Base-by-base conservation (phyloP, 2,113 vertebrate genomes). In the Meles meles region DNA sequence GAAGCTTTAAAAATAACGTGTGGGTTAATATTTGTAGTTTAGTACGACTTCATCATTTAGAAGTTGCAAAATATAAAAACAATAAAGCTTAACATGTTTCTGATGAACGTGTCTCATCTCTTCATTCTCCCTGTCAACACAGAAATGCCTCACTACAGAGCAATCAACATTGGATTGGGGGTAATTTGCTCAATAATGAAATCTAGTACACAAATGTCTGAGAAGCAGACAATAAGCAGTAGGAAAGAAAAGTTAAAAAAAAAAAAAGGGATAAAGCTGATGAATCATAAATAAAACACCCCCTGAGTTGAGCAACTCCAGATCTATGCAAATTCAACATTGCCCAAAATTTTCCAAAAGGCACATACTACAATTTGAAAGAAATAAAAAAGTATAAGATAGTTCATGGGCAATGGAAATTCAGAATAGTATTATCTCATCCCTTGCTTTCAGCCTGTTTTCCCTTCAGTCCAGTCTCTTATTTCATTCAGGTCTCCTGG, bases 281-380 rank as follows among this genome's bases (percentile, higher is more conserved):
- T 94, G 93, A 97, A 81, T 92, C 94, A 95, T 94, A 92, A 96
- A 72, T 91, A 88, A 95, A 95, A 95, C 42, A 87, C 31, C 63
- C 95, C 57, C 79, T 77, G 77, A 95, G 77, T 65, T 97, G 95
- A 96, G 96, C 90, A 97, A 97, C 44, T 96, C 31, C 72, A 82
- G 79, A 95, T 57, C 84, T 93, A 96, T 82, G 85, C 95, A 97
- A 93, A 97, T 61, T 79, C 44, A 79, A 47, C 42, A 52, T 23
- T 72, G 74, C 69, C 83, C 61, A 95, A 90, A 84, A 90, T 86
- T 96, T 95, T 94, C 93, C 95, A 77, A 94, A 97, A 96, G 55
- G 52, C 57, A 85, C 81, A 94, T 63, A 90, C 44, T 74, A 93
- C 79, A 82, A 47, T 92, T 97, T 97, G 85, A 63, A 67, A 92